These are phyloP conservation scores for Muscina levida DNA, from an alignment of 2,888 invertebrate species.

Conservation along the genomic window DNA sequence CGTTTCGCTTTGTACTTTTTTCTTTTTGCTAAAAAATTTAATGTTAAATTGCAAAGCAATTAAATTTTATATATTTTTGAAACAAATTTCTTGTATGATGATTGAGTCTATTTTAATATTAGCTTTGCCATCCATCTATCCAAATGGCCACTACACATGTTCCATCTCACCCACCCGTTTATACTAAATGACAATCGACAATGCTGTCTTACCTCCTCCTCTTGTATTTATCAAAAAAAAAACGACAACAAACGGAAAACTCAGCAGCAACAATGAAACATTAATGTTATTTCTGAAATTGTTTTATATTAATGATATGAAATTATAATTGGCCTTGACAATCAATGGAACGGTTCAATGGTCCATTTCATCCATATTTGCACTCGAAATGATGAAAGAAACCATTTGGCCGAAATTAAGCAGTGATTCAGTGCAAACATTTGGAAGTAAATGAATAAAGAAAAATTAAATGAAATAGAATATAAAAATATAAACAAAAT, in stretches of 20 bases:
- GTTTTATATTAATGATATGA: slow-evolving; percentile 21
- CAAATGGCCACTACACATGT: background rate
- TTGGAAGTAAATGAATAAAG: slow-evolving; percentile 11
- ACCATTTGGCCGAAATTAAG: no score
- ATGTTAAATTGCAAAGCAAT: background rate
- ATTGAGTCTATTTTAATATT: slow-evolving; percentile 30
- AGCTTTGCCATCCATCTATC: background rate
- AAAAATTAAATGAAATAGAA: slow-evolving; percentile 32
- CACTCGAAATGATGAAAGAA: background rate
- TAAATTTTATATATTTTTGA: background rate
- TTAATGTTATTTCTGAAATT: slow-evolving; percentile 39
- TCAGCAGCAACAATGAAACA: slow-evolving; percentile 25
- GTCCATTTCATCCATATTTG: slow-evolving; percentile 28
- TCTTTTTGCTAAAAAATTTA: background rate
- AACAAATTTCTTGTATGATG: slow-evolving; percentile 15
- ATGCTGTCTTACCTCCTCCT: background rate
- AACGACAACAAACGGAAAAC: no score
- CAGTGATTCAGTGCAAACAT: no score
- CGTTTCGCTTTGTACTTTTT: background rate
- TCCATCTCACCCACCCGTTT: slow-evolving; percentile 10
- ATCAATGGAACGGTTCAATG: slow-evolving; percentile 52
- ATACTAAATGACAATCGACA: background rate
- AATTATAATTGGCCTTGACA: slow-evolving; percentile 55
- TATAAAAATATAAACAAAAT: no score
- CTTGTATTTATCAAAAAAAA: slow-evolving; percentile 1